Conservation (phyloP, 2,797 vertebrate species). For the Gymnothorax javanicus region DNA sequence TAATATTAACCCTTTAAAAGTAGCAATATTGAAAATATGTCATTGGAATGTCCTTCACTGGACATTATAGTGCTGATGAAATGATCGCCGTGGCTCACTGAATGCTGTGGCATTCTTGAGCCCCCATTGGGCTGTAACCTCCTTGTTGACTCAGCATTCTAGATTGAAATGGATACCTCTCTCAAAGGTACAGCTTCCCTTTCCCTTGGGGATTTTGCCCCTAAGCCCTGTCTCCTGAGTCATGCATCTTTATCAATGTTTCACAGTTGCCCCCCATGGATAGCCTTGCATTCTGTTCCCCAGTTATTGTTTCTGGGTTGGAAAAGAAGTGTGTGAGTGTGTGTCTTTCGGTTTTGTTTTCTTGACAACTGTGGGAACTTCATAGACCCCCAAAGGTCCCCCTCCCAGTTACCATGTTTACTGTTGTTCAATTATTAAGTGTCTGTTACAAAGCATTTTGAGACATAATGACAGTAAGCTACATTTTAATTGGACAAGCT, state of each 20-base stretch:
- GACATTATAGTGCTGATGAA: too few relatives aligned
- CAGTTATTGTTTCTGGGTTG: background rate
- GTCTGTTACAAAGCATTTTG: too few relatives aligned
- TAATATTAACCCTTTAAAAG: background rate
- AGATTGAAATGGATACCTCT: slow-evolving; percentile 2
- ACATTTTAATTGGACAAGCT: background rate
- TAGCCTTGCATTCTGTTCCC: background rate
- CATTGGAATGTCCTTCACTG: too few relatives aligned
- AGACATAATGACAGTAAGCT: background rate
- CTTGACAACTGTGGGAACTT: background rate
- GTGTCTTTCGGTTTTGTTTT: background rate
- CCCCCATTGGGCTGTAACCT: background rate
- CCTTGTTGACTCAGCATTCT: slow-evolving; percentile 1
- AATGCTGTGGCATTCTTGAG: too few relatives aligned
- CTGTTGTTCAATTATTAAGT: background rate
- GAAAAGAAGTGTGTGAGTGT: background rate
- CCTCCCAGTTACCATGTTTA: background rate
- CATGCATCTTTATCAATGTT: background rate
- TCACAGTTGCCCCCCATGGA: background rate
- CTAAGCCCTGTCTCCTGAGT: background rate
- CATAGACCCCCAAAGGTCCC: too few relatives aligned
- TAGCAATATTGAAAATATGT: too few relatives aligned
- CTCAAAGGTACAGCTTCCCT: background rate
- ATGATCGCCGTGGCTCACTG: too few relatives aligned
- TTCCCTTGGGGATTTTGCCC: background rate